These are phyloP conservation scores for Caradrina clavipalpis DNA, from an alignment of 2,888 invertebrate genomes.

Conservation along the genomic window DNA sequence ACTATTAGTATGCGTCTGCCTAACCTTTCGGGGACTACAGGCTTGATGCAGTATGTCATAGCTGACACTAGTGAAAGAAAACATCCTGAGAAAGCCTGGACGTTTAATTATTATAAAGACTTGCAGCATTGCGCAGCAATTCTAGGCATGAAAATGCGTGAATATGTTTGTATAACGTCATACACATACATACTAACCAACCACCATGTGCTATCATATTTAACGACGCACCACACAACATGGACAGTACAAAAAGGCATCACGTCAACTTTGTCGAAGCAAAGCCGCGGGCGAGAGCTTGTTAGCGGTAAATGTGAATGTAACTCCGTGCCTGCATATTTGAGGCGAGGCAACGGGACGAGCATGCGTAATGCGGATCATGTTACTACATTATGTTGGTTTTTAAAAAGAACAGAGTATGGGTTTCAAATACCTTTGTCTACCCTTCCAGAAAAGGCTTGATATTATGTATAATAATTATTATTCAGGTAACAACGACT, in stretches of 20 bases:
- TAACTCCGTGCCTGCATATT: conserved; percentile 45
- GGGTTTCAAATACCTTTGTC: too few species aligned
- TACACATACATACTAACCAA: not conserved
- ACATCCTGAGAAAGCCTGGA: too few species aligned
- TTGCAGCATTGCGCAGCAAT: not conserved
- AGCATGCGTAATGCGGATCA: conserved; percentile 22
- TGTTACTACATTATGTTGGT: conserved; percentile 8
- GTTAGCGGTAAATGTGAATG: conserved; percentile 52
- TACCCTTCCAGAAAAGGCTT: too few species aligned
- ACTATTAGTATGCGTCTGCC: too few species aligned
- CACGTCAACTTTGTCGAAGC: conserved; percentile 34
- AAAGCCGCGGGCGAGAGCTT: conserved; percentile 53
- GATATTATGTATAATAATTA: too few species aligned
- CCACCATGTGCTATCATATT: conserved; percentile 32
- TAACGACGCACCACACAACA: conserved; percentile 52
- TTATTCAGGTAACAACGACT: too few species aligned
- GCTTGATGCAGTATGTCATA: too few species aligned
- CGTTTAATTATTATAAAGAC: too few species aligned
- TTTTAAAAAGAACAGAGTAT: conserved; percentile 10
- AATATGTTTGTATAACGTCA: not conserved
- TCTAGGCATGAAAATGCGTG: too few species aligned
- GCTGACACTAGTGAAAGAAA: too few species aligned
- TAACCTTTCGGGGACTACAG: too few species aligned
- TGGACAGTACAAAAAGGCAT: conserved; percentile 41
- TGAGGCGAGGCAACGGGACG: conserved; percentile 26